Base-by-base conservation (phyloP, 2,113 vertebrate genomes). In the Hypocryptadius cinnamomeus region DNA sequence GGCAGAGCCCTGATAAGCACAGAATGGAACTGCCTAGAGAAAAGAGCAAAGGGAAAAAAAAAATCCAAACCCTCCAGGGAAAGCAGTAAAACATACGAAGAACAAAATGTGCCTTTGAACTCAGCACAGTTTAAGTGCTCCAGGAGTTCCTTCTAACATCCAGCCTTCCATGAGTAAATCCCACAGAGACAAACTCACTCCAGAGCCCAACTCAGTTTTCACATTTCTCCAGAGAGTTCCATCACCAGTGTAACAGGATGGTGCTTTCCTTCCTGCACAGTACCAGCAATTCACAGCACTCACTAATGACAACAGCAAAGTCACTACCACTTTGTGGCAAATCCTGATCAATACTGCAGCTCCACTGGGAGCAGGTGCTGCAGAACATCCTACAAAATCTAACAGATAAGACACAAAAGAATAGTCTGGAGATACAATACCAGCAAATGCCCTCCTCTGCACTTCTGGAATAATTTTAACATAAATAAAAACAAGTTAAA, bases 1-100 rank as follows among this genome's bases (percentile, higher is more conserved):
- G 90, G 81, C 74, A 97, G 71, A 96, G 70, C 61, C 69, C 64
- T 23, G 94, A 72, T 95, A 94, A 89, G 86, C 57, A 88, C 74
- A 81, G 69, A 90, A 94, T 59, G 63, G 40, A 94, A 71, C 65
- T 88, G 83, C 54, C 76, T 60, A 73, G 24, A 83, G 81, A 91
- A 94, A 96, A 92, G 9, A 28, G 69, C 64, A 93, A 85, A 72
- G 47, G 19, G 28, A 0, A 27, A 37, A 76, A n/a, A 45, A 57
- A 53, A 89, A 70, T 81, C 50, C 16, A 83, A 61, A 64, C 27
- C 22, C 35, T 37, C n/a, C 25, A 77, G 21, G 30, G 33, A 89
- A 95, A 85, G 33, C 44, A 74, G 54, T 60, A 71, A 92, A 70
- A 73, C 25, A 68, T 3, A 11, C 2, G 3, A 30, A 71, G 69